Percentiles rank a stretch among this genome's conserved stretches.
Conservation (phyloP, 2,797 vertebrate species). For the Arrhamphus sclerolepis region DNA sequence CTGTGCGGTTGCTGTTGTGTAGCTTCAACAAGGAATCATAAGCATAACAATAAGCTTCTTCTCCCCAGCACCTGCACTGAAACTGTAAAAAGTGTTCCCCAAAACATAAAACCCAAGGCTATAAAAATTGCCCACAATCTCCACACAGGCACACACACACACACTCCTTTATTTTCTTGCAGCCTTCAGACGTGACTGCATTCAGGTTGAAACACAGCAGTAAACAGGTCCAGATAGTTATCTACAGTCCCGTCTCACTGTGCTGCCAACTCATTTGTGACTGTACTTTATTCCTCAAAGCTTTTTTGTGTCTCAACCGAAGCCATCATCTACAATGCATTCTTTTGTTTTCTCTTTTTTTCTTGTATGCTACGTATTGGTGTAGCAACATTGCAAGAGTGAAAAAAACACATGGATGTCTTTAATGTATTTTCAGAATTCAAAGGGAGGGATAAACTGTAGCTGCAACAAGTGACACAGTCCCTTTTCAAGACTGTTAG, state of each 20-base stretch:
- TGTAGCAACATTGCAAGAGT: neutral
- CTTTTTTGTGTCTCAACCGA: conserved; percentile 5
- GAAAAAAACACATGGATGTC: neutral
- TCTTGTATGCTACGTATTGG: conserved; percentile 1
- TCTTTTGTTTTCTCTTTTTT: conserved; percentile 10
- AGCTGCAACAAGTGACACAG: neutral
- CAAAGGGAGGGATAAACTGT: neutral
- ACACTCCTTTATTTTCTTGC: conserved; percentile 22
- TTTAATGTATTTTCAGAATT: neutral
- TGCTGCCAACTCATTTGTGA: conserved; percentile 31
- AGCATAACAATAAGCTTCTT: conserved; percentile 22
- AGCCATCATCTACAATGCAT: neutral
- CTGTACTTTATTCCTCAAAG: conserved; percentile 10
- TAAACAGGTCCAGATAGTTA: conserved; percentile 36
- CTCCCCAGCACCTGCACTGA: conserved; percentile 8
- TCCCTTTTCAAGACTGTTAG: neutral
- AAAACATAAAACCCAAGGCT: conserved; percentile 25
- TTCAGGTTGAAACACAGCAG: conserved; percentile 37
- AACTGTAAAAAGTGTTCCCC: conserved; percentile 22
- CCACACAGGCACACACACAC: conserved; percentile 13
- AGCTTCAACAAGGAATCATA: conserved; percentile 24
- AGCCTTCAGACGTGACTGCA: conserved; percentile 27
- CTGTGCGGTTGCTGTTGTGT: neutral
- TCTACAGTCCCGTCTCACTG: conserved; percentile 14
- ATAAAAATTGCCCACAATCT: conserved; percentile 10